A percentile compares a stretch with the other conserved stretches of the same genome.
phyloP scores from a whole-genome alignment of 2,797 vertebrate genomes.

The Acipenser transmontanus region DNA sequence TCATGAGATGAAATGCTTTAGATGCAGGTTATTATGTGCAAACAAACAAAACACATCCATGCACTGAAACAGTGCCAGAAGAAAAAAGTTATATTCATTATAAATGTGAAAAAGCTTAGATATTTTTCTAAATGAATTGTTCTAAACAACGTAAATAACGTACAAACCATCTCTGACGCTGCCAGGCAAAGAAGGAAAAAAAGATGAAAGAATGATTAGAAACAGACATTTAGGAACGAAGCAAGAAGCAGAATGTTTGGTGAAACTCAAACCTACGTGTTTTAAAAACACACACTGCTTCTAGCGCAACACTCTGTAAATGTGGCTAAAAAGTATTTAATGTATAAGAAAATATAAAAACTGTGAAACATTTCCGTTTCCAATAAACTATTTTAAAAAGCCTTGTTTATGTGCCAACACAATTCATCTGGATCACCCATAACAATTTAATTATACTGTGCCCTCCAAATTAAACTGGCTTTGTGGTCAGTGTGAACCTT shows the following conservation, averaged over 20 bases:
- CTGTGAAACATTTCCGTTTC: not conserved
- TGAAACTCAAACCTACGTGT: too few relatives aligned
- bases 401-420: not conserved
- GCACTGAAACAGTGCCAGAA: not conserved
- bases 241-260: not conserved
- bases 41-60: not conserved
- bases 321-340: too few relatives aligned
- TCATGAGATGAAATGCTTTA: too few relatives aligned
- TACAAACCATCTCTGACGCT: constrained; percentile 99
- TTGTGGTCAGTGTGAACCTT: too few relatives aligned
- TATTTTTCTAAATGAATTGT: not conserved
- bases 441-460: too few relatives aligned
- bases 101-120: not conserved
- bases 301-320: too few relatives aligned
- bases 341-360: too few relatives aligned
- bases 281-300: too few relatives aligned
- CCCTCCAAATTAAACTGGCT: too few relatives aligned
- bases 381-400: not conserved
- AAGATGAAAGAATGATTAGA: constrained; percentile 40
- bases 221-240: constrained; percentile 27
- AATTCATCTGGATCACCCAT: too few relatives aligned
- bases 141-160: constrained; percentile 28
- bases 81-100: too few relatives aligned
- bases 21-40: not conserved
- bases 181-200: constrained; percentile 52